Percentiles rank a stretch among this genome's conserved stretches.
These are phyloP conservation scores for Muricea muricata DNA, from an alignment of 92 coral and sea anemone species.

Conservation along the genomic window DNA sequence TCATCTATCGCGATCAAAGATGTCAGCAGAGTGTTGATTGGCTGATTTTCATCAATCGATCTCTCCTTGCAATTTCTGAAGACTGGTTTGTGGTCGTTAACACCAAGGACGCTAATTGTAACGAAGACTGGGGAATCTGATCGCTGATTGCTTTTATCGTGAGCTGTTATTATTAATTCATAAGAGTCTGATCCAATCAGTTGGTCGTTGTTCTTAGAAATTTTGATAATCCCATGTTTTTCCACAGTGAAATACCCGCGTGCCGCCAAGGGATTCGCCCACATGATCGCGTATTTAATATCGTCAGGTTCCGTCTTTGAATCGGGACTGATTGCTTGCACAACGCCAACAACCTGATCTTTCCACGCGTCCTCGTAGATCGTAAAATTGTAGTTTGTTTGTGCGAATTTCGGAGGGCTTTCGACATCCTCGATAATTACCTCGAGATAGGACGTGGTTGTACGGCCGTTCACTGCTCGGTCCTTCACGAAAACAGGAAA, in stretches of 20 bases:
- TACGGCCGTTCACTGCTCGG: constrained; percentile 57
- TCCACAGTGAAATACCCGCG: constrained; percentile 1
- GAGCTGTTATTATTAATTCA: constrained; percentile 69
- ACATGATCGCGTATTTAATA: constrained; percentile 73
- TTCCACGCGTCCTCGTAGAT: constrained; percentile 37
- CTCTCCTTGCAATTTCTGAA: constrained; percentile 34
- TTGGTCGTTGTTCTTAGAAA: constrained; percentile 76
- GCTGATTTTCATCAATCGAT: constrained; percentile 47
- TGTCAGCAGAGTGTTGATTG: constrained; percentile 54
- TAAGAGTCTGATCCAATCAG: constrained; percentile 72
- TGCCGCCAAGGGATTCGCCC: constrained; percentile 63
- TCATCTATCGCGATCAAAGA: constrained; percentile 82
- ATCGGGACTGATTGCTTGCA: constrained; percentile 70
- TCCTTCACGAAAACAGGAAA: constrained; percentile 57
- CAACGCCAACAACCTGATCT: constrained; percentile 79
- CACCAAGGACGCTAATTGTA: constrained; percentile 70
- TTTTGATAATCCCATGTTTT: constrained; percentile 69
- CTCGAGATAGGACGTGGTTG: constrained; percentile 38
- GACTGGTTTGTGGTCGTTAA: constrained; percentile 84
- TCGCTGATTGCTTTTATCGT: constrained; percentile 77
- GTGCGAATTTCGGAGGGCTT: constrained; percentile 19
- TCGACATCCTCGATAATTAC: constrained; percentile 13
- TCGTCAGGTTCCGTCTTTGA: constrained; percentile 81
- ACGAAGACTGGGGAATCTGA: constrained; percentile 79
- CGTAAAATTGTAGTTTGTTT: background rate